These are phyloP conservation scores for Petrosia ficiformis DNA, from an alignment of 37 sponge, comb jelly and placozoan genomes.

Conservation along the genomic window DNA sequence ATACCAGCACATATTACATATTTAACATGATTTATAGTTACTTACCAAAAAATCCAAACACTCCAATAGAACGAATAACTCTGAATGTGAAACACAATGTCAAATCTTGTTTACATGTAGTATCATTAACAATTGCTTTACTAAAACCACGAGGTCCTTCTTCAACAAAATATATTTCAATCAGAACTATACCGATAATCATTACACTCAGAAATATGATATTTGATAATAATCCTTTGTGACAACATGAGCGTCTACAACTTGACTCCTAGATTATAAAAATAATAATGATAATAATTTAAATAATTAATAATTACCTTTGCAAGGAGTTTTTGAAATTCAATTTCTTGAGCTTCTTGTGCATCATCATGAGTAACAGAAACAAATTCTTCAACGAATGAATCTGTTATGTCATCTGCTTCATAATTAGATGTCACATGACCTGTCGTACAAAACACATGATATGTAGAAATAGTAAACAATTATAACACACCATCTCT, in stretches of 20 bases:
- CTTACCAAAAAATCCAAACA: conserved; percentile 77
- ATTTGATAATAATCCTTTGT: conserved; percentile 44
- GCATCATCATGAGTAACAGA: conserved; percentile 18
- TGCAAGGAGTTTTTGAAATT: conserved; percentile 26
- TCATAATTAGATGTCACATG: background rate
- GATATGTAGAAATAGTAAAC: background rate
- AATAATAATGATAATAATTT: background rate
- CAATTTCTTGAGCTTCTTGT: conserved; percentile 16
- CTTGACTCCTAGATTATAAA: conserved; percentile 29
- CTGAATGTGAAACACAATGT: conserved; percentile 38
- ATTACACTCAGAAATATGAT: conserved; percentile 43
- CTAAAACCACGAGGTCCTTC: conserved; percentile 16
- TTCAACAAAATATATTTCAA: conserved; percentile 33
- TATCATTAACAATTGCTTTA: background rate
- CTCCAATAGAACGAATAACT: conserved; percentile 51
- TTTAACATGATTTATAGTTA: too few relatives aligned
- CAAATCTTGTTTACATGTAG: conserved; percentile 13
- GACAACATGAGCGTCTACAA: conserved; percentile 27
- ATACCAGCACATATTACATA: too few relatives aligned
- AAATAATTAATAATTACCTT: conserved; percentile 11
- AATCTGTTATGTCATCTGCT: background rate
- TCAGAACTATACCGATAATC: conserved; percentile 44
- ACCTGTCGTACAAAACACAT: background rate
- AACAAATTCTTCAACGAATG: background rate
- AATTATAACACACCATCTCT: background rate